Percentiles rank a stretch among this genome's conserved stretches.
phyloP scores from a whole-genome alignment of 2,888 invertebrate species.

The Masnerella sp. region DNA sequence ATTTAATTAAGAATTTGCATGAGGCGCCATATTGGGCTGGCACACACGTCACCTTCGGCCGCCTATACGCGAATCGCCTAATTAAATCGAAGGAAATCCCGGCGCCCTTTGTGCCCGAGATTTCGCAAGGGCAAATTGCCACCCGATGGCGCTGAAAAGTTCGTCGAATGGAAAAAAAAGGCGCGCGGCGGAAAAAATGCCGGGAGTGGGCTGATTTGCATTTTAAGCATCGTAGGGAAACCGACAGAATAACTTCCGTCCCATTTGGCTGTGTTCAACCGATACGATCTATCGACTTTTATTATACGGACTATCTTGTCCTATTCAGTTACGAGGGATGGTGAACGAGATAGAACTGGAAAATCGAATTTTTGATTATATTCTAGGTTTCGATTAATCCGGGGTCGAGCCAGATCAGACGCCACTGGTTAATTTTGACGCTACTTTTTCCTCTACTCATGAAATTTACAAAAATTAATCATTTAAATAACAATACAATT shows the following conservation, averaged over 20 bases:
- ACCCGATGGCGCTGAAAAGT: constrained; percentile 55
- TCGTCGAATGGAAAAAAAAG: constrained; percentile 58
- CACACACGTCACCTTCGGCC: constrained; percentile 65
- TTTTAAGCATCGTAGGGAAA: constrained; percentile 63
- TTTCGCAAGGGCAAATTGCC: constrained; percentile 46
- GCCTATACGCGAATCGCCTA: constrained; percentile 63
- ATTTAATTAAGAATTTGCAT: constrained; percentile 75
- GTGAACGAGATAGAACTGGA: constrained; percentile 26
- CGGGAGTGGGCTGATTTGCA: constrained; percentile 63
- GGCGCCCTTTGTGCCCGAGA: constrained; percentile 28
- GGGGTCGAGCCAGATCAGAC: no score
- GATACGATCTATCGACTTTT: constrained; percentile 59
- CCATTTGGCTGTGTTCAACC: constrained; percentile 60
- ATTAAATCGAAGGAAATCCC: constrained; percentile 73
- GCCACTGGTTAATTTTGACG: constrained; percentile 11
- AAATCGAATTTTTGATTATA: constrained; percentile 45
- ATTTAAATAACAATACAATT: no score
- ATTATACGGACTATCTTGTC: constrained; percentile 53
- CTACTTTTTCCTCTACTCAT: no score
- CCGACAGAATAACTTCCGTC: constrained; percentile 60
- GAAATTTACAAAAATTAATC: no score
- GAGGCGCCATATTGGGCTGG: constrained; percentile 65
- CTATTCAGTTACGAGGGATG: constrained; percentile 38
- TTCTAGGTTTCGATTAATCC: constrained; percentile 34
- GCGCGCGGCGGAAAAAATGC: constrained; percentile 59